Base-by-base conservation (phyloP, 2,113 vertebrate genomes). In the Oreocharis arfaki region DNA sequence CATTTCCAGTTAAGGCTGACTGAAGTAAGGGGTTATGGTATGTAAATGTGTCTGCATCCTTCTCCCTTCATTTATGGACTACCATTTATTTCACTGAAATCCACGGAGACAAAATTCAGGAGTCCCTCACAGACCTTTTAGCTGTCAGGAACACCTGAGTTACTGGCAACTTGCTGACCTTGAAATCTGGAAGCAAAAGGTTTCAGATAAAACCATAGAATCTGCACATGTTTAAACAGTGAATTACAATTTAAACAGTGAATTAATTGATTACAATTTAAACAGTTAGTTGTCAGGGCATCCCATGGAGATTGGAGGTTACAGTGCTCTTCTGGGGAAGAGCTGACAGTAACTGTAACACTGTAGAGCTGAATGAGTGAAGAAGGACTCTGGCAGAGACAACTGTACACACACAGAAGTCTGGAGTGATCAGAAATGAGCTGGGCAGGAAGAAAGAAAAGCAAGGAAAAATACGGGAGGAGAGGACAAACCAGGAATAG, bases 361-460 rank as follows among this genome's bases (percentile, higher is more conserved):
- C 28, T 41, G 32, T 27, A 75, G 81, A 89, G 49, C 28, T 35
- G 55, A 67, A 37, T 13, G 24, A 71, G 56, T 32, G 42, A 76
- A 75, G n/a, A 9, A 90, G 7, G 27, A 42, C 65, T 91, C 35
- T 63, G 30, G 60, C 68, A 92, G 49, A 60, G 35, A 57, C 5
- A 21, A 78, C n/a, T 24, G 27, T 56, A n/a, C n/a, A 9, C 0
- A 0, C 0, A 0, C 44, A 39, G 32, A 47, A 75, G 37, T 50
- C 67, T 80, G 47, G 37, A 84, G 42, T 46, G 35, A 59, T 91
- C 7, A 17, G 24, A 77, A 81, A 4, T 78, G 16, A 84, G 41
- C 24, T 90, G 63, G 23, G 30, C 33, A 16, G 28, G 46, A 67
- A 73, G 28, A 50, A 89, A 71, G 61, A 47, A 56, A 77, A 46